These are phyloP conservation scores for Ostrea denselamellosa DNA, from an alignment of 1,140 invertebrate genomes.

Conservation along the genomic window DNA sequence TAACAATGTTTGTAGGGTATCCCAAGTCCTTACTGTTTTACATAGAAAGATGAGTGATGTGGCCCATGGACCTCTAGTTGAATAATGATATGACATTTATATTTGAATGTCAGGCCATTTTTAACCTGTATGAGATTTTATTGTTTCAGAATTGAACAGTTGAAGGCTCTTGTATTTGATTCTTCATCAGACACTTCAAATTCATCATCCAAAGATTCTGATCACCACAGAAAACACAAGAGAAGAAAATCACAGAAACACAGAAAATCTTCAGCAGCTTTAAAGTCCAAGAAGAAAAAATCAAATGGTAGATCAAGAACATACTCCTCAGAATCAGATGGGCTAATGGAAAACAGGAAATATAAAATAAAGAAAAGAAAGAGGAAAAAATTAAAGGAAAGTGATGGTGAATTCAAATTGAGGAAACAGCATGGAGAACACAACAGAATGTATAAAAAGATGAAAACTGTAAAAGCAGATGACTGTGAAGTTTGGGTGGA, in stretches of 20 bases:
- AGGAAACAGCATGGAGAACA: not conserved
- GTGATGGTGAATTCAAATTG: not conserved
- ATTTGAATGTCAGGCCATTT: too few relatives aligned
- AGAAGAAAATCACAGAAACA: not conserved
- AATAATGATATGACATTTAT: too few relatives aligned
- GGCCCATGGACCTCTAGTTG: too few relatives aligned
- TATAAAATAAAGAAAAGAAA: not conserved
- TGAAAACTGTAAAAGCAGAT: not conserved
- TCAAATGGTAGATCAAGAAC: not conserved
- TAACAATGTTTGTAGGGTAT: too few relatives aligned
- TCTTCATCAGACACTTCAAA: slow-evolving; percentile 10
- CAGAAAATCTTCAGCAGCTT: not conserved
- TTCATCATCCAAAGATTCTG: slow-evolving; percentile 43
- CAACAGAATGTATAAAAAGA: not conserved
- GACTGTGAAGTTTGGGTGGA: not conserved
- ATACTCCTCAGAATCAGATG: not conserved
- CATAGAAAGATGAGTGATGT: too few relatives aligned
- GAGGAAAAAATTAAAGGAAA: not conserved
- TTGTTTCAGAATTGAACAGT: slow-evolving; percentile 44
- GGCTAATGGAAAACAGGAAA: not conserved
- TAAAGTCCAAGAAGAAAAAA: not conserved
- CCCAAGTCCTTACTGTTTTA: too few relatives aligned
- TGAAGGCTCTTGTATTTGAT: slow-evolving; percentile 48
- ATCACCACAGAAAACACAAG: slow-evolving; percentile 14
- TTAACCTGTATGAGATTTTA: not conserved